Evolutionary conservation across 2,113 vertebrate species (phyloP).

Genomic region (Thryonomys swinderianus): DNA sequence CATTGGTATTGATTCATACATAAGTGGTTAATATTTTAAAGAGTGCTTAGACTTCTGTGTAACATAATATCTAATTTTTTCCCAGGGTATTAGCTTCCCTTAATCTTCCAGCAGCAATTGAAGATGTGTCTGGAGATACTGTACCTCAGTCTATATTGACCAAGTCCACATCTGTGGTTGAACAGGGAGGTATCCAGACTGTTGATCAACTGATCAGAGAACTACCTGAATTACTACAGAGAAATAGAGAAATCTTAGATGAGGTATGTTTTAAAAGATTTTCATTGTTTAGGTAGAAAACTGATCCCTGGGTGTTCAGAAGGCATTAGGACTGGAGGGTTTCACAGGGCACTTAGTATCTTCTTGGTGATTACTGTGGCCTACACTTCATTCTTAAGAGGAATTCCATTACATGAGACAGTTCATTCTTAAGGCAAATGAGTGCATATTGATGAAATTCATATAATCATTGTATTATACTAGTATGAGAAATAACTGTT

Average conservation of each 20-base stretch:
- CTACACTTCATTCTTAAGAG: neutral
- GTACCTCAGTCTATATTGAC: slow-evolving; percentile 97
- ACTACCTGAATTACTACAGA: slow-evolving; percentile 95
- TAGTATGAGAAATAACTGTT: neutral
- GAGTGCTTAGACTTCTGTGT: neutral
- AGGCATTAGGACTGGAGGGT: neutral
- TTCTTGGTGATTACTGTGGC: neutral
- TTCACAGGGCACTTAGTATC: neutral
- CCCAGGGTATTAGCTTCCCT: slow-evolving; percentile 95
- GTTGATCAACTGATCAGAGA: slow-evolving; percentile 97
- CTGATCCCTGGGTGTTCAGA: neutral
- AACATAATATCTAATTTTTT: slow-evolving; percentile 51
- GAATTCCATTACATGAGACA: neutral
- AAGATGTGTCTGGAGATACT: slow-evolving; percentile 97
- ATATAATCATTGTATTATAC: neutral
- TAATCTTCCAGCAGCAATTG: slow-evolving; percentile 97
- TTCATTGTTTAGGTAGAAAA: slow-evolving; percentile 38
- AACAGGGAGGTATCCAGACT: slow-evolving; percentile 96
- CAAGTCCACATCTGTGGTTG: slow-evolving; percentile 93
- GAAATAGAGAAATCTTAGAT: slow-evolving; percentile 97
- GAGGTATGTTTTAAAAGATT: slow-evolving; percentile 87
- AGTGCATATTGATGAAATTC: neutral
- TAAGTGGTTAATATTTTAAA: slow-evolving; percentile 36
- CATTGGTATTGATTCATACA: neutral
- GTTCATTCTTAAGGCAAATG: neutral